phyloP scores from a whole-genome alignment of 2,797 vertebrate genomes.

The Myotis findleyi region DNA sequence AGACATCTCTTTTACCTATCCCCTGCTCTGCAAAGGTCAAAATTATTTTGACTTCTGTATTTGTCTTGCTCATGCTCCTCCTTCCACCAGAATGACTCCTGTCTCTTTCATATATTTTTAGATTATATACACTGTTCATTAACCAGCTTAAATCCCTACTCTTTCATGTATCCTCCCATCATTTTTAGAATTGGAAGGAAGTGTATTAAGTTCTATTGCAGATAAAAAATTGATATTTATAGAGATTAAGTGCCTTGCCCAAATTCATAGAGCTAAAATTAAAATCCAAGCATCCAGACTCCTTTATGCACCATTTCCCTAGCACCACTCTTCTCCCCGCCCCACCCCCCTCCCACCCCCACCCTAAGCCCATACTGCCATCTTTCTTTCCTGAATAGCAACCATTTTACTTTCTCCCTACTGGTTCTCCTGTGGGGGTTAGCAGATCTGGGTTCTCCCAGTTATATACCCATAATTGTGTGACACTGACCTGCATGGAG shows the following conservation, averaged over 20 bases:
- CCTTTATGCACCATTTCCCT: not conserved
- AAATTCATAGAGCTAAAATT: not conserved
- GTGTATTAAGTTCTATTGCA: not conserved
- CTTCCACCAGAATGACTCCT: not conserved
- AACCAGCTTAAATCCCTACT: not conserved
- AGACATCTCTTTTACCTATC: not conserved
- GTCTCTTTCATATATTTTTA: not conserved
- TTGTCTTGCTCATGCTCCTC: not conserved
- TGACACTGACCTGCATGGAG: not conserved
- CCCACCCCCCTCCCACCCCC: too few species aligned
- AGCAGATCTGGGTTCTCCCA: not conserved
- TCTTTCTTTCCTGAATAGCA: conserved; percentile 44
- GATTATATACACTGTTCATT: not conserved
- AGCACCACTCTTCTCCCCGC: not conserved
- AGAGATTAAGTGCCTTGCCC: not conserved
- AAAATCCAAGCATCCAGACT: not conserved
- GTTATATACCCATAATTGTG: not conserved
- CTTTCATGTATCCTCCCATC: not conserved
- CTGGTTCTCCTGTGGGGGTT: not conserved
- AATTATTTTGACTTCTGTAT: conserved; percentile 24
- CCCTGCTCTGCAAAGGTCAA: not conserved
- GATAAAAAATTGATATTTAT: not conserved
- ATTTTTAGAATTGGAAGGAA: conserved; percentile 53
- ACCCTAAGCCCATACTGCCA: not conserved
- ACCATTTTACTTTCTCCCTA: not conserved